Evolutionary conservation across 2,113 vertebrate species (phyloP).

Genomic region (Grallaria varia): DNA sequence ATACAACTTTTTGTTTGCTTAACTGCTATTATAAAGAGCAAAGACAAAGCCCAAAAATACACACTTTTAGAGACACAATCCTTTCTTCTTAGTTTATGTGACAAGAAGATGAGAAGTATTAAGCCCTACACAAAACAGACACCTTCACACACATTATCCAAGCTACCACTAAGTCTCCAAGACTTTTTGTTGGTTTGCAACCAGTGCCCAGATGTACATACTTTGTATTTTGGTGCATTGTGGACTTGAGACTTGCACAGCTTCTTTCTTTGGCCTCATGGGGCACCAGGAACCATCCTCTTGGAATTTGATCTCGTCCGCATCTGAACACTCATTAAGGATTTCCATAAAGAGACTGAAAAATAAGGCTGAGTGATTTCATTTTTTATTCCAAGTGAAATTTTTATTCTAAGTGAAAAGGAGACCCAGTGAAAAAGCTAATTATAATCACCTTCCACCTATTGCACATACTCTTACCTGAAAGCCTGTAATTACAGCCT

Average conservation of each 20-base stretch:
- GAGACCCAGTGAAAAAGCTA: background rate
- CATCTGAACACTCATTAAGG: slow-evolving; percentile 91
- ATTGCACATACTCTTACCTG: rapidly evolving
- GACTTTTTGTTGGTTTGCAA: background rate
- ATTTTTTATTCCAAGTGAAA: background rate
- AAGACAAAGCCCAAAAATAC: background rate
- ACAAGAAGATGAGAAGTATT: background rate
- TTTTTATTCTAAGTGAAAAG: background rate
- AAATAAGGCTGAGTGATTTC: slow-evolving; percentile 2
- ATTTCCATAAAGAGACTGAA: slow-evolving; percentile 95
- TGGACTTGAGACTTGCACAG: slow-evolving; percentile 81
- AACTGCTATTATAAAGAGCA: background rate
- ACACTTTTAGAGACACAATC: background rate
- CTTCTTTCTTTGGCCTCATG: slow-evolving; percentile 94
- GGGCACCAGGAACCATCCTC: slow-evolving; percentile 95
- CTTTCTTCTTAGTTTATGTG: background rate
- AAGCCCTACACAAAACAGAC: background rate
- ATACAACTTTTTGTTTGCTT: background rate
- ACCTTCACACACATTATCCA: background rate
- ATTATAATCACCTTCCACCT: background rate
- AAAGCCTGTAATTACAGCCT: background rate
- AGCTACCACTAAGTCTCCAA: background rate
- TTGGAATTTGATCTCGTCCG: slow-evolving; percentile 96
- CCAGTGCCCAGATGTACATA: slow-evolving; percentile 58
- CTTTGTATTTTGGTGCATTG: slow-evolving; percentile 85